These are phyloP conservation scores for Chalcis sispes DNA, from an alignment of 2,888 invertebrate species.

Conservation along the genomic window DNA sequence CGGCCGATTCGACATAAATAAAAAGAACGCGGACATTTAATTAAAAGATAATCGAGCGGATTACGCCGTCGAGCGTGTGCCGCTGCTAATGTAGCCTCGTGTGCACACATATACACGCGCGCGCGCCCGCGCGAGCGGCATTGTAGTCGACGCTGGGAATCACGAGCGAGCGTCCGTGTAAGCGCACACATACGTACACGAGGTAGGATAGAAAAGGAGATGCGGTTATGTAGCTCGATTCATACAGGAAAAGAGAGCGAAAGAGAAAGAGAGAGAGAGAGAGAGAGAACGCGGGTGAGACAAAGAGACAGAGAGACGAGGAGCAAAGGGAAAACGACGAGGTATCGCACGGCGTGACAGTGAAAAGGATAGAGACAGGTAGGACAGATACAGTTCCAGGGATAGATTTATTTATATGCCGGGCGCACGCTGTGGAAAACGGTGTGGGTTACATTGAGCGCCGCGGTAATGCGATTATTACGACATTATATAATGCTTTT, in stretches of 20 bases:
- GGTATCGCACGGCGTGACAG: constrained; percentile 16
- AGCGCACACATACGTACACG: background rate
- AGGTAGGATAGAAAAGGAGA: constrained; percentile 25
- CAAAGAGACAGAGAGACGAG: background rate
- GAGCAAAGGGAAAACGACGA: background rate
- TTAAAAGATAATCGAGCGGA: constrained; percentile 74
- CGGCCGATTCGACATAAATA: constrained; percentile 43
- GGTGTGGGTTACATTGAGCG: constrained; percentile 48
- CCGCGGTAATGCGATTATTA: constrained; percentile 53
- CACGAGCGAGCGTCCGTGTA: constrained; percentile 50
- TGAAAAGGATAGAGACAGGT: constrained; percentile 30
- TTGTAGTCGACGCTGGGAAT: constrained; percentile 10
- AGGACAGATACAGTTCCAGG: constrained; percentile 50
- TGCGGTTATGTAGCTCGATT: constrained; percentile 17
- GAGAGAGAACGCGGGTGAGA: background rate
- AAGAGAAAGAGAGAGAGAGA: background rate
- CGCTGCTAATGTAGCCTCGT: constrained; percentile 67
- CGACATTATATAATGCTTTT: constrained; percentile 50
- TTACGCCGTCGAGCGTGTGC: constrained; percentile 60
- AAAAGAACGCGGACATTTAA: constrained; percentile 71
- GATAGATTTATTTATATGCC: constrained; percentile 52
- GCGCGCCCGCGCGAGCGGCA: constrained; percentile 51
- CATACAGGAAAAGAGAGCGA: too few relatives aligned
- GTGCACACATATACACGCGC: constrained; percentile 61
- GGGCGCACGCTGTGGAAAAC: constrained; percentile 9